A percentile compares a stretch with the other conserved stretches of the same genome.
Conservation (phyloP, 2,797 vertebrate genomes). For the Rousettus madagascariensis region DNA sequence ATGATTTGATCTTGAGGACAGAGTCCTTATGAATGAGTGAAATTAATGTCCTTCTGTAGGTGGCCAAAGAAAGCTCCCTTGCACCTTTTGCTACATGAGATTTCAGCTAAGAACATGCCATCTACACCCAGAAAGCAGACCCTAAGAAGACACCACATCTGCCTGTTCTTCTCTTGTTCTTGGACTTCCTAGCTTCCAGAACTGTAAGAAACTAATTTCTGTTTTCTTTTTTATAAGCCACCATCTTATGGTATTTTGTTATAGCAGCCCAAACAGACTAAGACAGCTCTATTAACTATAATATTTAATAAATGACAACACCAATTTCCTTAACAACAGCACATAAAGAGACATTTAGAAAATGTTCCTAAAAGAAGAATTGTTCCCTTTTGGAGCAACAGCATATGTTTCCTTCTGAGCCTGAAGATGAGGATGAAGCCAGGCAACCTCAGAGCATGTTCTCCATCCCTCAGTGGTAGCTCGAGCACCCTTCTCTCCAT, state of each 20-base stretch:
- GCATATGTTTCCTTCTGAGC: not conserved
- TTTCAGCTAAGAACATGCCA: not conserved
- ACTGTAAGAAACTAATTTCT: not conserved
- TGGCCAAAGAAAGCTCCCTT: not conserved
- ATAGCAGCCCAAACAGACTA: not conserved
- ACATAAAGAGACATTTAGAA: not conserved
- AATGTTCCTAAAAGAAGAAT: not conserved
- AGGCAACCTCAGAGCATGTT: not conserved
- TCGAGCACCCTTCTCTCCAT: too few species aligned
- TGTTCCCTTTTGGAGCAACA: not conserved
- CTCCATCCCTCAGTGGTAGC: not conserved
- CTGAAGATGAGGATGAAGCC: not conserved
- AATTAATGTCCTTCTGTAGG: not conserved
- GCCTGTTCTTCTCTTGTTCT: not conserved
- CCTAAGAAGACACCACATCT: not conserved
- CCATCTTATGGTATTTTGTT: not conserved
- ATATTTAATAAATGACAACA: not conserved
- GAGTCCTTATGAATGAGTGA: not conserved
- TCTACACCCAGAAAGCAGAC: not conserved
- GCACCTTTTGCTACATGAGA: not conserved
- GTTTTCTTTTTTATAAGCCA: not conserved
- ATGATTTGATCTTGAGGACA: not conserved
- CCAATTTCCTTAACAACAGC: not conserved
- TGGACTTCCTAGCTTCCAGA: not conserved
- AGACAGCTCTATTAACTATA: not conserved